Evolutionary conservation across 2,888 invertebrate species (phyloP).

Genomic region (Aphidoletes aphidimyza): DNA sequence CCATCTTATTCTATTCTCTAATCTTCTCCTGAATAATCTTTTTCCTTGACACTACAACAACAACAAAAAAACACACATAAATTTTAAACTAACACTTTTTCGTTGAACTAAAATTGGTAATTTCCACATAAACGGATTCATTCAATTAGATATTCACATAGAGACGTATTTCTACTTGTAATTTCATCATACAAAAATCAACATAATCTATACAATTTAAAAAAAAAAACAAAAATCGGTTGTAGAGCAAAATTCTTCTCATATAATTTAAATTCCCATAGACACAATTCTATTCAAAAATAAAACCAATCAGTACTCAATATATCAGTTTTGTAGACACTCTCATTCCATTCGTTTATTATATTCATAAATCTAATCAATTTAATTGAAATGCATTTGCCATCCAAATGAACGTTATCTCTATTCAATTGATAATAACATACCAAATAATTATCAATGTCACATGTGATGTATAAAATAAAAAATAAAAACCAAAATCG

Average conservation of each 20-base stretch:
- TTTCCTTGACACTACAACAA: background rate
- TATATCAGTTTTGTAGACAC: background rate
- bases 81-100: no score
- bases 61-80: no score
- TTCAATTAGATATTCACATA: slow-evolving; percentile 7
- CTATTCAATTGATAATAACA: background rate
- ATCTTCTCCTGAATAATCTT: background rate
- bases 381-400: background rate
- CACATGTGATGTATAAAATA: slow-evolving; percentile 55
- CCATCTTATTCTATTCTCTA: background rate
- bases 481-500: no score
- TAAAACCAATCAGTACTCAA: background rate
- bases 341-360: background rate
- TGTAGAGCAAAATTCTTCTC: slow-evolving; percentile 36
- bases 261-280: background rate
- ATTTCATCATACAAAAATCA: no score
- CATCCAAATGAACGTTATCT: background rate
- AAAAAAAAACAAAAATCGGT: slow-evolving; percentile 1
- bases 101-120: background rate
- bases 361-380: background rate
- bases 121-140: background rate
- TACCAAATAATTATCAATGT: background rate
- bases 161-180: background rate
- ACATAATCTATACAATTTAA: no score
- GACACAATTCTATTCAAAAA: background rate